These are phyloP conservation scores for Aramus guarauna DNA, from an alignment of 2,113 vertebrate species.

Conservation along the genomic window DNA sequence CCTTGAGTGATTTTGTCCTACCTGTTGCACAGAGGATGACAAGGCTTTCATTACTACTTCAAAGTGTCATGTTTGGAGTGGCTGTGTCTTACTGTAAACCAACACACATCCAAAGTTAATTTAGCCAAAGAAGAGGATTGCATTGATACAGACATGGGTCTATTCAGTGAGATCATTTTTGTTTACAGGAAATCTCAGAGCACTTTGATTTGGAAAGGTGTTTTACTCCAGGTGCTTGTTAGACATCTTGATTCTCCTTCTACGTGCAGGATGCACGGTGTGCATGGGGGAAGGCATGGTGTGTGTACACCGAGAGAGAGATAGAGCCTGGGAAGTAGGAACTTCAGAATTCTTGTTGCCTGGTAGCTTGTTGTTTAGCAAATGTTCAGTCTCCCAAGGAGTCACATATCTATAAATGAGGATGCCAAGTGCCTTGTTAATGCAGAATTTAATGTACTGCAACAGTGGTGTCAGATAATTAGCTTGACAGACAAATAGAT, in stretches of 20 bases:
- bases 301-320: rapidly evolving
- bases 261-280: rapidly evolving
- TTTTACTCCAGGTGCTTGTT: not conserved
- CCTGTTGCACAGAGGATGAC: not conserved
- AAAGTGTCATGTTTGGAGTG: not conserved
- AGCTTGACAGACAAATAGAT: constrained; percentile 46
- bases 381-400: not conserved
- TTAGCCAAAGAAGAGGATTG: not conserved
- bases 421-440: constrained; percentile 49
- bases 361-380: not conserved
- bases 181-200: not conserved
- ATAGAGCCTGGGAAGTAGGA: not conserved
- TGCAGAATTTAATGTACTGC: constrained; percentile 53
- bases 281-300: rapidly evolving
- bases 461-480: constrained; percentile 46
- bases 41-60: not conserved
- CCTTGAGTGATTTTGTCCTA: not conserved
- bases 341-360: not conserved
- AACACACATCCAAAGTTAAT: not conserved
- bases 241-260: not conserved
- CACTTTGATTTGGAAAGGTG: not conserved
- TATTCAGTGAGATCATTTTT: not conserved
- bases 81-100: not conserved
- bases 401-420: not conserved
- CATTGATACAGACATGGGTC: not conserved